Conservation (phyloP, 2,113 vertebrate genomes). For the Solea senegalensis region DNA sequence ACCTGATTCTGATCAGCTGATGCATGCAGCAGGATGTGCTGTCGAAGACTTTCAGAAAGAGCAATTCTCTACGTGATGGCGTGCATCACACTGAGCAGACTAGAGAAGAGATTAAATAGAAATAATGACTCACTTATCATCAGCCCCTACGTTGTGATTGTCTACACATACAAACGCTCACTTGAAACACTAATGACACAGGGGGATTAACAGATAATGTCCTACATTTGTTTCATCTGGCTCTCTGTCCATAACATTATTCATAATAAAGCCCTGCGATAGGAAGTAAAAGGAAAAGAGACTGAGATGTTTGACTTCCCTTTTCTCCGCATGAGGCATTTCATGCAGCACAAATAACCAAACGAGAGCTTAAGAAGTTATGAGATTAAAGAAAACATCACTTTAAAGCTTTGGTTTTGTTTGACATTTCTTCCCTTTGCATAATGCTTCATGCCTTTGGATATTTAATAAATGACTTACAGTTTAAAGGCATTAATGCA, state of each 20-base stretch:
- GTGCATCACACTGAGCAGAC: constrained; percentile 25
- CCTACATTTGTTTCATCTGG: background rate
- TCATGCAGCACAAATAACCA: constrained; percentile 22
- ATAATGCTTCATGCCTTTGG: background rate
- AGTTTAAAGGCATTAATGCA: too few species aligned
- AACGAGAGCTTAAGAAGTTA: constrained; percentile 5
- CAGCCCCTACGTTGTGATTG: background rate
- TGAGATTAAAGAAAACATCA: constrained; percentile 33
- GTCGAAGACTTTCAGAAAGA: constrained; percentile 7
- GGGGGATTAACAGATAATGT: constrained; percentile 11
- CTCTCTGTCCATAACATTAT: background rate
- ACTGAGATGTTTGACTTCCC: background rate
- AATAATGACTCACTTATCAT: constrained; percentile 18
- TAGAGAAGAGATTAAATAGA: constrained; percentile 16
- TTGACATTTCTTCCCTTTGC: constrained; percentile 29
- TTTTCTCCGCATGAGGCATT: constrained; percentile 3
- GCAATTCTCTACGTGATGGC: background rate
- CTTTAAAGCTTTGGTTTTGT: constrained; percentile 18
- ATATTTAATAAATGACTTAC: background rate
- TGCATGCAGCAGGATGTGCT: background rate
- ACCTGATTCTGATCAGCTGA: constrained; percentile 18
- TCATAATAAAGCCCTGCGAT: background rate
- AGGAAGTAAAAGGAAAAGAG: background rate
- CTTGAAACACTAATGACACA: constrained; percentile 3
- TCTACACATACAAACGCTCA: constrained; percentile 20